Conservation (phyloP, 37 sponge, comb jelly and placozoan genomes). For the Petrosia ficiformis region DNA sequence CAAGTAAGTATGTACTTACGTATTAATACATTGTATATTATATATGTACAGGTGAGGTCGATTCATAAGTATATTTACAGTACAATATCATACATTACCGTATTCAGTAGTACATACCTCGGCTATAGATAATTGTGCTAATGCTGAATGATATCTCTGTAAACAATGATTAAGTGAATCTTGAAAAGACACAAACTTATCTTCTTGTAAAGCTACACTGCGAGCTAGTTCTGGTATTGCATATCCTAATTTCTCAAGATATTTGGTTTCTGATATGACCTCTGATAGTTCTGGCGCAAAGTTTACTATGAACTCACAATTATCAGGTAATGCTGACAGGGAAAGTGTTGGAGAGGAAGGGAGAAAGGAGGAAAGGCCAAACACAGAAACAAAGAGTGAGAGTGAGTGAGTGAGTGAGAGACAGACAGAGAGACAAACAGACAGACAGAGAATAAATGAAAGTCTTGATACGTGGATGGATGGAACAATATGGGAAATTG, state of each 20-base stretch:
- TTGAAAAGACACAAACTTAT: constrained; percentile 77
- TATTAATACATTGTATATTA: no score
- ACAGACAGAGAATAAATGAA: no score
- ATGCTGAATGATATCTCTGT: constrained; percentile 54
- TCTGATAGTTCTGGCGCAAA: constrained; percentile 89
- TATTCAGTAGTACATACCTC: constrained; percentile 41
- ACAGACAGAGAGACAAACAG: background rate
- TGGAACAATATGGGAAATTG: no score
- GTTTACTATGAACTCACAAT: constrained; percentile 83
- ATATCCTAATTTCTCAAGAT: constrained; percentile 95
- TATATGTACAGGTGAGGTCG: background rate
- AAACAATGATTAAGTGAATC: constrained; percentile 76
- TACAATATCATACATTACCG: background rate
- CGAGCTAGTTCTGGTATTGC: constrained; percentile 86
- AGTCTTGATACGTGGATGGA: no score
- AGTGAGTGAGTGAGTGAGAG: background rate
- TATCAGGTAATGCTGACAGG: constrained; percentile 57
- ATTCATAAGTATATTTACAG: constrained; percentile 11
- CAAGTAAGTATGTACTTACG: no score
- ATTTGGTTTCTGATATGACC: constrained; percentile 90
- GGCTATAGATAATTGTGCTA: constrained; percentile 49
- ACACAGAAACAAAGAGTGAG: background rate
- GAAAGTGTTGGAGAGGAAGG: no score
- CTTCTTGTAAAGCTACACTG: constrained; percentile 97
- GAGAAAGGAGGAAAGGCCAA: background rate